Conservation (phyloP, 2,888 invertebrate species). For the Prenolepis imparis region DNA sequence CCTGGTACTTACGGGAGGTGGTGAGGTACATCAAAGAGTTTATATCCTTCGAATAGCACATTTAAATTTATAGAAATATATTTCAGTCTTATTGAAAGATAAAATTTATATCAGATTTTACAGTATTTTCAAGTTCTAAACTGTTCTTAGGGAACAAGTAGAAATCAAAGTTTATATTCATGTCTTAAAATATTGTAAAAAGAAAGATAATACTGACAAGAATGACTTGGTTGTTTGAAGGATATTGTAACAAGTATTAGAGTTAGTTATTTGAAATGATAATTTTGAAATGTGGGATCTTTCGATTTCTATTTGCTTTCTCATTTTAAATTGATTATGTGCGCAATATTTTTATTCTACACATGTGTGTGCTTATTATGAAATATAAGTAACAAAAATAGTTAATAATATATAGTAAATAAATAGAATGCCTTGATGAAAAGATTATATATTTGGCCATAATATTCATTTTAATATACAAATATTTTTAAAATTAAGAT, state of each 20-base stretch:
- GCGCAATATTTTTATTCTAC: neutral
- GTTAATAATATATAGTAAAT: neutral
- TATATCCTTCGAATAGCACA: neutral
- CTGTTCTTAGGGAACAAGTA: neutral
- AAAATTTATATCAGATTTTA: neutral
- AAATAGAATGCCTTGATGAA: neutral
- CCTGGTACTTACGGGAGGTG: neutral
- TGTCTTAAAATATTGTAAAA: neutral
- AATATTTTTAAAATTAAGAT: constrained; percentile 1
- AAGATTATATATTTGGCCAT: neutral
- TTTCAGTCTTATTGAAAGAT: neutral
- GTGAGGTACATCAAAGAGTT: neutral
- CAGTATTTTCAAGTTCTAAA: neutral
- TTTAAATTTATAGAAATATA: neutral
- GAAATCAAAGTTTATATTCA: neutral
- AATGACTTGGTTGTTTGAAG: neutral
- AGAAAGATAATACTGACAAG: neutral
- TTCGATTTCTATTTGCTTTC: neutral
- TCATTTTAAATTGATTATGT: too few species aligned
- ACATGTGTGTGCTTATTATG: neutral
- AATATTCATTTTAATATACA: neutral
- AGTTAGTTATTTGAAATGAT: neutral
- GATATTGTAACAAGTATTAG: neutral
- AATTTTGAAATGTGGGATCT: neutral
- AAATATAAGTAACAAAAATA: neutral